Evolutionary conservation across 2,113 vertebrate genomes (phyloP).

Genomic region (Archilochus colubris): DNA sequence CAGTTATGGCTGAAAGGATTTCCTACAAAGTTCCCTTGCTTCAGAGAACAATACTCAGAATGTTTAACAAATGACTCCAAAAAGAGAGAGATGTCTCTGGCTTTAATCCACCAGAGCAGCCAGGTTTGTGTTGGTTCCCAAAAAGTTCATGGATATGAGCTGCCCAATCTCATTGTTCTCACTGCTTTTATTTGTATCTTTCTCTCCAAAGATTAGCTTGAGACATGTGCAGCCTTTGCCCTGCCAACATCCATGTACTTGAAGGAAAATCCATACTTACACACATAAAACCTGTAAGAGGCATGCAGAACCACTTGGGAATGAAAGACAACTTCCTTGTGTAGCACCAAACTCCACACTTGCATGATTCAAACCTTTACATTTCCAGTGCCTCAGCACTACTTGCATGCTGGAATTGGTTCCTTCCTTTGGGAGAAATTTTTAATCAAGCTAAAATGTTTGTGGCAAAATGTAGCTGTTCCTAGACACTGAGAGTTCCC

Average conservation of each 20-base stretch:
- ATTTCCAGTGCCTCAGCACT: neutral
- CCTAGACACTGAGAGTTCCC: constrained; percentile 1
- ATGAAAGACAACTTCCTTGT: neutral
- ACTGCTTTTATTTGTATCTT: neutral
- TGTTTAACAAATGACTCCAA: neutral
- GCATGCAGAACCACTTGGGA: neutral
- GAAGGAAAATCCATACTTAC: neutral
- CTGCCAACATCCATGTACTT: neutral
- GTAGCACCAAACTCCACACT: neutral
- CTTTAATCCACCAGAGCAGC: constrained; percentile 5
- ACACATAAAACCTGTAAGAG: neutral
- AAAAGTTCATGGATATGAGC: constrained; percentile 2
- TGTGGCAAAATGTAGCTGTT: neutral
- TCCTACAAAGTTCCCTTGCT: neutral
- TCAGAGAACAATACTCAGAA: neutral
- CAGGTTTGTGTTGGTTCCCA: neutral
- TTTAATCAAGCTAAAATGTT: constrained; percentile 4
- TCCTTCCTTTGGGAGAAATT: neutral
- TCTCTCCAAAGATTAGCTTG: neutral
- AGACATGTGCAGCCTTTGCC: neutral
- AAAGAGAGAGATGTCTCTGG: neutral
- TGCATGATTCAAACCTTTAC: neutral
- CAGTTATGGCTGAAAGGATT: neutral
- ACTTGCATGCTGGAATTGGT: neutral
- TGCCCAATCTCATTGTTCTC: constrained; percentile 15